phyloP scores from a whole-genome alignment of 2,113 vertebrate genomes.

The Gulo gulo region DNA sequence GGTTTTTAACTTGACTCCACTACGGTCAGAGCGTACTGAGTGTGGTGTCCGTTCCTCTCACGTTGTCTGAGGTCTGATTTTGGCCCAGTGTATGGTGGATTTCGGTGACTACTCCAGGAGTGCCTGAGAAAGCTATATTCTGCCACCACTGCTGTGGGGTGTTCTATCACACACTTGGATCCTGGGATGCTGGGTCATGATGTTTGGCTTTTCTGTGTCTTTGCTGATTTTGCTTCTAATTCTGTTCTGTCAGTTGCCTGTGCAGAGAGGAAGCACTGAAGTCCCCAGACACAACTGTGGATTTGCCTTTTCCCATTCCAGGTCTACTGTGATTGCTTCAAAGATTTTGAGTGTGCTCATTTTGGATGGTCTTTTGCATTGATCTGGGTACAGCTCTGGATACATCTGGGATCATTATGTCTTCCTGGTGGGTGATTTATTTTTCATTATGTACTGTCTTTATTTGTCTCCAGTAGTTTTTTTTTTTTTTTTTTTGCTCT shows the following conservation, averaged over 20 bases:
- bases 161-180: fast-evolving
- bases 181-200: fast-evolving
- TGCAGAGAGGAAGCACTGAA: fast-evolving
- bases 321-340: neutral
- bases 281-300: neutral
- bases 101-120: neutral
- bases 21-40: neutral
- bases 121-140: neutral
- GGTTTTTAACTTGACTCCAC: neutral
- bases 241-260: neutral
- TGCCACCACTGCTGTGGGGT: neutral
- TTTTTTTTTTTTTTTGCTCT: neutral
- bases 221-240: neutral
- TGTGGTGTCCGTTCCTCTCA: neutral
- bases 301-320: neutral
- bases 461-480: neutral
- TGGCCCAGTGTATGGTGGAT: neutral
- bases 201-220: neutral
- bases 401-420: neutral
- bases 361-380: neutral
- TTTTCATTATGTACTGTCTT: neutral
- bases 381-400: neutral
- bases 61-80: neutral
- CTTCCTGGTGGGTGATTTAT: neutral
- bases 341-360: neutral